Evolutionary conservation across 2,888 invertebrate species (phyloP).

Genomic region (Mylabris sibirica): DNA sequence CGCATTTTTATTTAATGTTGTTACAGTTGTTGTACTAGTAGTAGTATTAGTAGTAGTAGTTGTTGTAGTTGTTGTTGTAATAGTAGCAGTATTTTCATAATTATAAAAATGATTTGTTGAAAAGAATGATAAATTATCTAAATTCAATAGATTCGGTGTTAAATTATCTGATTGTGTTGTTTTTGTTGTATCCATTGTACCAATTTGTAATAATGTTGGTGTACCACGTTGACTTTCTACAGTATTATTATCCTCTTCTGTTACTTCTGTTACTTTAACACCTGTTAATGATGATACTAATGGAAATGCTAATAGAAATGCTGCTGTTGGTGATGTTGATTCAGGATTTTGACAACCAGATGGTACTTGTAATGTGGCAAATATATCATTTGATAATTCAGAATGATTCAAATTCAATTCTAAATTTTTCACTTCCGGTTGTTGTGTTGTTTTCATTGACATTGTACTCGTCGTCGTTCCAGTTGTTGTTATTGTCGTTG

Average conservation of each 20-base stretch:
- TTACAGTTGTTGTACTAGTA: slow-evolving; percentile 20
- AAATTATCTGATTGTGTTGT: slow-evolving; percentile 54
- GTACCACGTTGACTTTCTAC: slow-evolving; percentile 60
- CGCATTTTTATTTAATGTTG: slow-evolving; percentile 19
- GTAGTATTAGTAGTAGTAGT: too few relatives aligned
- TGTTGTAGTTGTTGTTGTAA: slow-evolving; percentile 20
- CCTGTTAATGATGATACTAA: slow-evolving; percentile 70
- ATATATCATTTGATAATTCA: slow-evolving; percentile 68
- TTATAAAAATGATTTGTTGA: slow-evolving; percentile 51
- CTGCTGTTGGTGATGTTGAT: slow-evolving; percentile 77
- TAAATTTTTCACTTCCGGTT: slow-evolving; percentile 38
- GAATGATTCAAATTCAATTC: slow-evolving; percentile 58
- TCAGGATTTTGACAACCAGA: slow-evolving; percentile 66
- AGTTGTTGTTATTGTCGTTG: slow-evolving; percentile 6
- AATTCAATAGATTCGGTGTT: slow-evolving; percentile 55
- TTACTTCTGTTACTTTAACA: slow-evolving; percentile 64
- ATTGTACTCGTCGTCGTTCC: slow-evolving; percentile 17
- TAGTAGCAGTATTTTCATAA: not conserved
- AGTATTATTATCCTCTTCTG: slow-evolving; percentile 63
- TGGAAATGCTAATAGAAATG: slow-evolving; percentile 78
- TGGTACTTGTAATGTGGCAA: slow-evolving; percentile 68
- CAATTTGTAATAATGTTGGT: slow-evolving; percentile 62
- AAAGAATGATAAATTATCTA: slow-evolving; percentile 59
- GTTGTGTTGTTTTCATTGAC: slow-evolving; percentile 1
- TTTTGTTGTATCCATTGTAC: slow-evolving; percentile 58